These are phyloP conservation scores for Uromys caudimaculatus DNA, from an alignment of 2,797 vertebrate genomes.

Conservation along the genomic window DNA sequence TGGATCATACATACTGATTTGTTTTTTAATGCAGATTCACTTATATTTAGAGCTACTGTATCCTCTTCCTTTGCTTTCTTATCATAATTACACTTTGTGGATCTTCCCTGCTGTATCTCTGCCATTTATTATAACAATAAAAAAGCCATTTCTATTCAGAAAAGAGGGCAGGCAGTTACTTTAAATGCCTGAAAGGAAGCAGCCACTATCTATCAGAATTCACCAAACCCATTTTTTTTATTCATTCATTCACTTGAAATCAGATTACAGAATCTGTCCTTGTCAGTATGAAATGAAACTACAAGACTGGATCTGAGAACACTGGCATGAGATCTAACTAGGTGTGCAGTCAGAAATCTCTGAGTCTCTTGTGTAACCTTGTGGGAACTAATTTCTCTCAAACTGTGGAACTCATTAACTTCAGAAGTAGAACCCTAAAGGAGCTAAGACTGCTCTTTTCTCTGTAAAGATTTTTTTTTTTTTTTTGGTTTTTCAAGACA, in stretches of 20 bases:
- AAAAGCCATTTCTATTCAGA: conserved; percentile 55
- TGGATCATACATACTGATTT: neutral
- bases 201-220: conserved; percentile 39
- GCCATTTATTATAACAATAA: conserved; percentile 32
- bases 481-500: too few relatives aligned
- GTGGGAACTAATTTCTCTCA: conserved; percentile 40
- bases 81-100: conserved; percentile 67
- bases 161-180: conserved; percentile 61
- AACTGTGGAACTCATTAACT: conserved; percentile 63
- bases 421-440: conserved; percentile 46
- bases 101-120: conserved; percentile 6
- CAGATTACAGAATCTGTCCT: conserved; percentile 71
- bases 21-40: conserved; percentile 8
- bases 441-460: conserved; percentile 26
- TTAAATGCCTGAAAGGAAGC: conserved; percentile 58
- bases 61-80: neutral
- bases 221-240: neutral
- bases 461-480: too few relatives aligned
- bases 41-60: conserved; percentile 10
- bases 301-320: conserved; percentile 47
- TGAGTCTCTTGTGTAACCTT: conserved; percentile 43
- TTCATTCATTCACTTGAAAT: conserved; percentile 70
- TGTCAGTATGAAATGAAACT: conserved; percentile 65
- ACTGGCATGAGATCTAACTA: conserved; percentile 54
- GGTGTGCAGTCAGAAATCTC: conserved; percentile 59